Percentiles rank a stretch among this genome's conserved stretches.
These are phyloP conservation scores for Drosophila mimetica DNA, from an alignment of 2,888 invertebrate species.

Conservation along the genomic window DNA sequence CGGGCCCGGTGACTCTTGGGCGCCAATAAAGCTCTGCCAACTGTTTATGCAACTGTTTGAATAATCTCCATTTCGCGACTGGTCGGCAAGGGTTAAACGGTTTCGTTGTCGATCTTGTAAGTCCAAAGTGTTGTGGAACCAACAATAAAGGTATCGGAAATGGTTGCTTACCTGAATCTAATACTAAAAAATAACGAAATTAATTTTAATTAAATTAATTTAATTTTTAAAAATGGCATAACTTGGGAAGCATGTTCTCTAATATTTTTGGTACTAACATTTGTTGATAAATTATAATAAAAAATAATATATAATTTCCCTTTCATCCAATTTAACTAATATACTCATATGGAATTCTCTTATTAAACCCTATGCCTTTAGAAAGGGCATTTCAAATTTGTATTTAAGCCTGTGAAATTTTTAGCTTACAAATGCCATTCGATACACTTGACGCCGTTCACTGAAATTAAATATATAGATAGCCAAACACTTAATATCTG, in stretches of 20 bases:
- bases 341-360: too few species aligned
- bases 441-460: constrained; percentile 73
- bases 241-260: too few species aligned
- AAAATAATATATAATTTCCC: too few species aligned
- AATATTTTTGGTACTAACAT: too few species aligned
- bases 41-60: constrained; percentile 74
- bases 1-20: constrained; percentile 52
- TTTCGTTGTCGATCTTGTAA: constrained; percentile 11
- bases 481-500: constrained; percentile 41
- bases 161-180: neutral
- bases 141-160: neutral
- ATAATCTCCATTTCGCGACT: constrained; percentile 45
- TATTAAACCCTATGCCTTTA: neutral
- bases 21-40: constrained; percentile 60
- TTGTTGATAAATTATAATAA: too few species aligned
- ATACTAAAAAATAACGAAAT: neutral
- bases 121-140: constrained; percentile 4
- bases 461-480: constrained; percentile 69
- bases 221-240: too few species aligned
- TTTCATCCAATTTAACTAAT: too few species aligned
- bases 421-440: constrained; percentile 55
- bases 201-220: too few species aligned
- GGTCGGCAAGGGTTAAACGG: constrained; percentile 26
- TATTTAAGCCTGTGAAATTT: neutral
- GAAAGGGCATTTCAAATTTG: constrained; percentile 15